Evolutionary conservation across 2,888 invertebrate genomes (phyloP).

Genomic region (Phengaris alcon): DNA sequence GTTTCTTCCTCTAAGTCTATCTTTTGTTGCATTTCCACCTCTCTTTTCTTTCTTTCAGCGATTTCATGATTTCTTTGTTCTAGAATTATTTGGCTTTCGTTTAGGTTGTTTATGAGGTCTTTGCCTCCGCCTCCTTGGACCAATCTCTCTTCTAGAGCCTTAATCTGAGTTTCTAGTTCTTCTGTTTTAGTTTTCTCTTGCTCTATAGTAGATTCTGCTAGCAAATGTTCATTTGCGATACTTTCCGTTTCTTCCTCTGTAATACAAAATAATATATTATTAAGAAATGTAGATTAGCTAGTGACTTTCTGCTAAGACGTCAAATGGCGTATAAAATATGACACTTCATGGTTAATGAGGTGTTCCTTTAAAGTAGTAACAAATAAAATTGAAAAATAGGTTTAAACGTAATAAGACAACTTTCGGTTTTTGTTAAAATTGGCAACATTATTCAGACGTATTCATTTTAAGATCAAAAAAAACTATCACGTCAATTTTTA

Average conservation of each 20-base stretch:
- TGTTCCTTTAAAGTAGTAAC: background rate
- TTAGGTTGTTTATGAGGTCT: constrained; percentile 96
- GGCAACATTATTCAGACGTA: no score
- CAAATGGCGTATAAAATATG: background rate
- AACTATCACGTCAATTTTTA: no score
- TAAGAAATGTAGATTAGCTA: background rate
- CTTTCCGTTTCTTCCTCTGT: constrained; percentile 65
- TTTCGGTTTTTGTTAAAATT: no score
- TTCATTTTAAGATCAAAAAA: no score
- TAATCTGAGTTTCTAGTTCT: constrained; percentile 87
- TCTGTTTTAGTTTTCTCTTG: constrained; percentile 86
- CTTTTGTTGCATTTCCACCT: constrained; percentile 95
- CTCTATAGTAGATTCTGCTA: constrained; percentile 76
- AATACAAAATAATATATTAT: constrained; percentile 37
- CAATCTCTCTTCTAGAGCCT: constrained; percentile 94
- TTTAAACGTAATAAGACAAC: no score
- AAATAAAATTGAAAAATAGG: background rate
- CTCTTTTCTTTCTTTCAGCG: constrained; percentile 91
- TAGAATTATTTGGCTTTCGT: constrained; percentile 93
- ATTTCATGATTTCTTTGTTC: constrained; percentile 91
- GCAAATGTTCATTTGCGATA: constrained; percentile 71
- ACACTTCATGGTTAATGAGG: background rate
- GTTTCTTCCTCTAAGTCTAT: constrained; percentile 96
- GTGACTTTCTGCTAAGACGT: background rate
- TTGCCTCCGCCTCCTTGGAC: constrained; percentile 87